Conservation (phyloP, 64 coral and sea anemone species). For the Stichodactyla mertensii region DNA sequence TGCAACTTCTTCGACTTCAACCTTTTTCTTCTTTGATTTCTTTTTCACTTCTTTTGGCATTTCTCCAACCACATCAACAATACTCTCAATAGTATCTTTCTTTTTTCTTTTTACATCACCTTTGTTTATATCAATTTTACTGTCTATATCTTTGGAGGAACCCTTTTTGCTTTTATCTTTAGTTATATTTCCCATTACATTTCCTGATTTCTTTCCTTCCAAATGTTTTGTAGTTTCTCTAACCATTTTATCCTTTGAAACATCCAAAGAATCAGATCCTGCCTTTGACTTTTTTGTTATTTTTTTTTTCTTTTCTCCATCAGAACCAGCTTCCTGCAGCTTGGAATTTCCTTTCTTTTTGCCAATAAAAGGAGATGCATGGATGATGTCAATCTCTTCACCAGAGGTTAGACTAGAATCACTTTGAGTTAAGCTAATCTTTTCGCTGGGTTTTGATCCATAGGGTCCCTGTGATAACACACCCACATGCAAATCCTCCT, state of each 20-base stretch:
- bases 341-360: neutral
- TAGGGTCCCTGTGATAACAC: neutral
- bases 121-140: neutral
- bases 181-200: neutral
- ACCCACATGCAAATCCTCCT: neutral
- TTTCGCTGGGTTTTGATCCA: neutral
- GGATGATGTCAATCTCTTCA: neutral
- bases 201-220: neutral
- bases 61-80: neutral
- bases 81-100: neutral
- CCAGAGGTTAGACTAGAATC: neutral
- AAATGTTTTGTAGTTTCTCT: neutral
- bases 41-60: neutral
- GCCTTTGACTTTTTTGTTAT: neutral
- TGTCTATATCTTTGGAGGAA: neutral
- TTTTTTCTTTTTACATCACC: neutral
- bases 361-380: neutral
- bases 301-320: neutral
- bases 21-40: constrained; percentile 15
- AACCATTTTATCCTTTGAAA: neutral
- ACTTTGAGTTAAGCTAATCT: neutral
- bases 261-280: neutral
- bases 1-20: neutral
- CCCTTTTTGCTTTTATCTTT: neutral
- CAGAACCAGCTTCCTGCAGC: neutral